These are phyloP conservation scores for Xestia rhomboidea DNA, from an alignment of 2,888 invertebrate species.

Conservation along the genomic window DNA sequence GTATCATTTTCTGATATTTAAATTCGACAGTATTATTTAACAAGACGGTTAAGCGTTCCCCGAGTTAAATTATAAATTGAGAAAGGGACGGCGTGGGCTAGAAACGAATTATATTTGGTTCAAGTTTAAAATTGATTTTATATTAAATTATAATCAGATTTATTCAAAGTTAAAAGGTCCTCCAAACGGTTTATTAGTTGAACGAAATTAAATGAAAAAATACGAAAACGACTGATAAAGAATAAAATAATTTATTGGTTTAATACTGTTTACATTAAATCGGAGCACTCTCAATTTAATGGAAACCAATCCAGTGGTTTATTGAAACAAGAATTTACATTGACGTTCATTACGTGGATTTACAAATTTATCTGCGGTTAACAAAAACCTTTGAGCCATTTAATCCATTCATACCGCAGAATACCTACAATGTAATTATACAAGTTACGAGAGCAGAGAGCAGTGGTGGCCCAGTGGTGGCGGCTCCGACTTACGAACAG, in stretches of 20 bases:
- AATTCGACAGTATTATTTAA: too few relatives aligned
- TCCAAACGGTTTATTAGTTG: background rate
- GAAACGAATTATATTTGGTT: slow-evolving; percentile 8
- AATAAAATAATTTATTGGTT: background rate
- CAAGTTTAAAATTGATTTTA: slow-evolving; percentile 22
- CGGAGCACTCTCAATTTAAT: background rate
- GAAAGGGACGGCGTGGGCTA: background rate
- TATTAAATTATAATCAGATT: background rate
- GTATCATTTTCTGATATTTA: background rate
- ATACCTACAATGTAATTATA: background rate
- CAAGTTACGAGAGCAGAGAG: too few relatives aligned
- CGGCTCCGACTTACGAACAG: too few relatives aligned
- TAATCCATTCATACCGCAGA: background rate
- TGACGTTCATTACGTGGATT: background rate
- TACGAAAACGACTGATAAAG: too few relatives aligned
- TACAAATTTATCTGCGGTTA: background rate
- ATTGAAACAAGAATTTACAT: slow-evolving; percentile 12
- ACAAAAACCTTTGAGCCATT: background rate
- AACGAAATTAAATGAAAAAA: too few relatives aligned
- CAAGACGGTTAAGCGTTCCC: background rate
- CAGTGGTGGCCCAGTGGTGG: too few relatives aligned
- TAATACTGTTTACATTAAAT: background rate
- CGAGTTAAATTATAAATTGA: background rate
- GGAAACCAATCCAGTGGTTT: slow-evolving; percentile 18
- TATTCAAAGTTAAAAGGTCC: background rate